Base-by-base conservation (phyloP, 2,113 vertebrate genomes). In the Albula glossodonta region DNA sequence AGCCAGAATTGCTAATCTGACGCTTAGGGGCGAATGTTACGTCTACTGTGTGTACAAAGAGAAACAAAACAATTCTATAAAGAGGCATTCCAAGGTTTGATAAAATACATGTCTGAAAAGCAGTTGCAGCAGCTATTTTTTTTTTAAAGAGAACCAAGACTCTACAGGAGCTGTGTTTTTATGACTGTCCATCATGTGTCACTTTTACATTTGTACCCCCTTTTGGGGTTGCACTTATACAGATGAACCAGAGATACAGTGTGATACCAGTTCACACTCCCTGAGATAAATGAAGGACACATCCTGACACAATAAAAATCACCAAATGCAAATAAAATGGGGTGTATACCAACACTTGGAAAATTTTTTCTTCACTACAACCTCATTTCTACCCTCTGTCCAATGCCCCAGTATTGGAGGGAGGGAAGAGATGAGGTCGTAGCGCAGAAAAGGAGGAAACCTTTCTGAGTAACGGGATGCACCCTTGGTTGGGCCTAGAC, bases 11-110 rank as follows among this genome's bases (percentile, higher is more conserved):
- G 88, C 93, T 95, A 94, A 94, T 94, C 95, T 94, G 91, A 90
- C 91, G 93, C 94, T 94, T 91, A 91, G 90, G 94, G 93, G 92
- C 91, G 91, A 92, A 93, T 92, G 91, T 92, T 93, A 63, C 79
- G 6, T 79, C 88, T 89, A 22, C 63, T 8, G 22, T 31, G 88
- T 89, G 91, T 91, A 87, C 77, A 89, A 91, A 92, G 77, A 89
- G 87, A 92, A 88, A 85, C 49, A 51, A 56, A 74, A 31, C 53
- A 25, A 53, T 74, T 70, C 63, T 6, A n/a, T n/a, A 22, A 70
- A 70, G 80, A 48, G 77, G 11, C 25, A 63, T 51, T 78, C 50
- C 51, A 22, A 66, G 60, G 5, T 22, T 66, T 19, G 17, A 85
- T 9, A 31, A 50, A 53, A 41, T 41, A 41, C 31, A 41, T 41